phyloP scores from a whole-genome alignment of 1,140 invertebrate species.

The Aphaenogaster floridana region DNA sequence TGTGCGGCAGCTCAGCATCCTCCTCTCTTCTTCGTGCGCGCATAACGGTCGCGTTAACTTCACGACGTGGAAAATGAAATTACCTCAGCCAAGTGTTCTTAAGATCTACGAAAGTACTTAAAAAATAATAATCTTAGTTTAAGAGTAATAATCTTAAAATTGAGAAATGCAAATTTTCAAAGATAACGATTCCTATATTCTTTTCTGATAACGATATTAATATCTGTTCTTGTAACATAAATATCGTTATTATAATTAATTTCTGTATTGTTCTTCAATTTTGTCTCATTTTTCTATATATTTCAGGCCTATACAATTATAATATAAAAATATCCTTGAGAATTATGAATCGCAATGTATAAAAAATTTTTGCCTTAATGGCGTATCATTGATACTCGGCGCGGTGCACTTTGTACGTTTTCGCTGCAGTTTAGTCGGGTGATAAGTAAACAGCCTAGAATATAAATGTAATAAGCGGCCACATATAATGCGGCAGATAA shows the following conservation, averaged over 20 bases:
- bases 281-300: background rate
- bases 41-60: constrained; percentile 49
- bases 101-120: background rate
- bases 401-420: constrained; percentile 3
- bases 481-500: constrained; percentile 45
- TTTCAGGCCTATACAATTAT: background rate
- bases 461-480: constrained; percentile 67
- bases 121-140: background rate
- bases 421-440: background rate
- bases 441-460: constrained; percentile 41
- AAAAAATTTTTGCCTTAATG: background rate
- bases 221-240: background rate
- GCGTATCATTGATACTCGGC: background rate
- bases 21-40: background rate
- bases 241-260: background rate
- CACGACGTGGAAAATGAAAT: constrained; percentile 19
- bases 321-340: background rate
- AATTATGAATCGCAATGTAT: background rate
- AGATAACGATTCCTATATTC: background rate
- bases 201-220: background rate
- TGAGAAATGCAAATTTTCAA: background rate
- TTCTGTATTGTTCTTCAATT: background rate
- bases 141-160: background rate
- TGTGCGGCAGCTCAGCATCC: background rate
- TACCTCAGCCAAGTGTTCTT: background rate